These are phyloP conservation scores for Euspilapteryx auroguttella DNA, from an alignment of 2,888 invertebrate genomes.

Conservation along the genomic window DNA sequence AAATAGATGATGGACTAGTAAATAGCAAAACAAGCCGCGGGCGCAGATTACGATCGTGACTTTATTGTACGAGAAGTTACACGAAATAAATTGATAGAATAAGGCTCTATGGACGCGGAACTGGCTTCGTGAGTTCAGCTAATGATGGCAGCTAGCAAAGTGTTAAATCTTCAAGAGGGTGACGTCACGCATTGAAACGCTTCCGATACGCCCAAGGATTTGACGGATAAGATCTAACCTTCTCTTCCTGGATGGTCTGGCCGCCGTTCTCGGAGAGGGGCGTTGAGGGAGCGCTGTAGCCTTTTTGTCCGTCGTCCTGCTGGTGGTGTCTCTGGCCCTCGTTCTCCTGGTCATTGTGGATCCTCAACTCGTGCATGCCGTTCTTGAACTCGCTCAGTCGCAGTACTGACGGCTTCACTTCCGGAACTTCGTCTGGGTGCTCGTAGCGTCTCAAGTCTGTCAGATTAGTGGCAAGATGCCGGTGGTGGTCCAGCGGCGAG, in stretches of 20 bases:
- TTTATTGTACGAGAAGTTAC: background rate
- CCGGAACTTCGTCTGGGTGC: constrained; percentile 49
- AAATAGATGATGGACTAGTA: too few relatives aligned
- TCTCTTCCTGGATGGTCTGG: constrained; percentile 48
- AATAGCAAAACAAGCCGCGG: background rate
- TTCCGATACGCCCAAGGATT: too few relatives aligned
- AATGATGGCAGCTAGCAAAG: constrained; percentile 33
- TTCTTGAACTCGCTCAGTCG: constrained; percentile 52
- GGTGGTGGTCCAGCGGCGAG: constrained; percentile 44
- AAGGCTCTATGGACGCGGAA: constrained; percentile 51
- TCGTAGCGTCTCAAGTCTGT: constrained; percentile 52
- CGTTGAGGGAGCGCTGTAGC: constrained; percentile 54
- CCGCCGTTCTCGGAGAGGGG: constrained; percentile 54
- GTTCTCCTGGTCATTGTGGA: constrained; percentile 45
- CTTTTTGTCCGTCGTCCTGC: constrained; percentile 49
- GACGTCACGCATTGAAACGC: constrained; percentile 42
- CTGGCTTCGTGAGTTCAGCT: constrained; percentile 35
- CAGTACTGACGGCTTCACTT: constrained; percentile 52
- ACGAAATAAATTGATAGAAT: too few relatives aligned
- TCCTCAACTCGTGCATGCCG: constrained; percentile 44
- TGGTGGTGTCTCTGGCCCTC: constrained; percentile 39
- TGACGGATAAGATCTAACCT: too few relatives aligned
- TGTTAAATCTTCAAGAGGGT: constrained; percentile 22
- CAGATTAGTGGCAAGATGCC: constrained; percentile 46
- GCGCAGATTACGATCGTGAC: background rate